Evolutionary conservation across 2,888 invertebrate genomes (phyloP), one percentile per base, ranked within the genome.

Genomic region (Harpalus rufipes): DNA sequence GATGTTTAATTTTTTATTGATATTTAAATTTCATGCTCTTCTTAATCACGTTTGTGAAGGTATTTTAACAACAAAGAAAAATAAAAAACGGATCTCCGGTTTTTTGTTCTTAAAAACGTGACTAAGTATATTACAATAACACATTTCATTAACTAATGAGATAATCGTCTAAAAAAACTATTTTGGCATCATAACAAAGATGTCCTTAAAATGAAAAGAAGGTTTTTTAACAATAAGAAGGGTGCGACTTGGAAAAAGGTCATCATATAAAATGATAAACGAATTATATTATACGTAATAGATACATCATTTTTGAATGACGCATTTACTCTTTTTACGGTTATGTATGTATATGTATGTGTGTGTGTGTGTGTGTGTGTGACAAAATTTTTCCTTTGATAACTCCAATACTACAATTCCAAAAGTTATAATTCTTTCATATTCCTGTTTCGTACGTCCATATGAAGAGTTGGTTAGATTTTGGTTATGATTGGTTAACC

Each of bases 211-310:
- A 2, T 10, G 21, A 7, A 3, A 59, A 16, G 59, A 59, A 7
- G 16, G 16, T 59, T 59, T 63, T 16, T 63, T 21, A 63, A 63
- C 63, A 63, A 63, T 63, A 63, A 5, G 16, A 61, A 63, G 63
- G 63, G 63, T 25, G 63, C 18, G 63, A 7, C 21, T 63, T 6
- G n/a, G 7, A 8, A n/a, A 63, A 63, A 63, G 63, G 63, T 63
- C 63, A 63, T 10, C 12, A 25, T n/a, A 16, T 7, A 1, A 59
- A n/a, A 51, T n/a, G 5, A 51, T n/a, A 59, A 16, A 51, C 14
- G 7, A 16, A n/a, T n/a, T n/a, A n/a, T n/a, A n/a, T n/a, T 5
- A 12, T 59, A 32, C 16, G 14, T 59, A 51, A 51, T 12, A 12
- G 44, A 51, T 12, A 51, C 8, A 51, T 51, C 2, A 51, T 10